phyloP scores from a whole-genome alignment of 2,888 invertebrate species.

The Oligia strigilis region DNA sequence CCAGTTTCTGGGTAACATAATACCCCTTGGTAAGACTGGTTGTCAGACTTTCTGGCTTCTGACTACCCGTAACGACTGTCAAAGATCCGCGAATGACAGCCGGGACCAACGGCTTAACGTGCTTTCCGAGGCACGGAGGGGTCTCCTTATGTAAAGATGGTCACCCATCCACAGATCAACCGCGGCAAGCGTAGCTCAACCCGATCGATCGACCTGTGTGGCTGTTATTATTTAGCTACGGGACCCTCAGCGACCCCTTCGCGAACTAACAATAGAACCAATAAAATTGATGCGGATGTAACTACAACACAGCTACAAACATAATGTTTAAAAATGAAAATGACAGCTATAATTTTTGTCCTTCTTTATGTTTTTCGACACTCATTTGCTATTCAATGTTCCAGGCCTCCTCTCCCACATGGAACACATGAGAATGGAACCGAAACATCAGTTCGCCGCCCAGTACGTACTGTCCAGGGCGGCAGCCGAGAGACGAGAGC shows the following conservation, averaged over 20 bases:
- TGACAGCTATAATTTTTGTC: background rate
- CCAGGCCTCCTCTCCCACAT: slow-evolving; percentile 97
- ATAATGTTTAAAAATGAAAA: background rate
- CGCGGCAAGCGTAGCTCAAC: too few species aligned
- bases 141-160: too few species aligned
- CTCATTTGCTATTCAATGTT: slow-evolving; percentile 67
- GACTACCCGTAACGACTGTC: too few species aligned
- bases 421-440: slow-evolving; percentile 99
- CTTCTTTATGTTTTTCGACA: background rate
- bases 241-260: background rate
- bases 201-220: too few species aligned
- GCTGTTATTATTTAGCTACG: too few species aligned
- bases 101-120: too few species aligned
- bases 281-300: background rate
- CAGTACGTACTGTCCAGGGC: slow-evolving; percentile 97
- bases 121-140: too few species aligned
- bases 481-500: slow-evolving; percentile 96
- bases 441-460: slow-evolving; percentile 98
- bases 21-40: too few species aligned
- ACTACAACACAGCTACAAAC: background rate
- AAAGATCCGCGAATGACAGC: too few species aligned
- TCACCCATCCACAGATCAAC: too few species aligned
- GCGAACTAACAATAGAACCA: background rate
- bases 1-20: too few species aligned
- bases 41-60: too few species aligned